These are phyloP conservation scores for Stenurella melanura DNA, from an alignment of 2,888 invertebrate genomes.

Conservation along the genomic window DNA sequence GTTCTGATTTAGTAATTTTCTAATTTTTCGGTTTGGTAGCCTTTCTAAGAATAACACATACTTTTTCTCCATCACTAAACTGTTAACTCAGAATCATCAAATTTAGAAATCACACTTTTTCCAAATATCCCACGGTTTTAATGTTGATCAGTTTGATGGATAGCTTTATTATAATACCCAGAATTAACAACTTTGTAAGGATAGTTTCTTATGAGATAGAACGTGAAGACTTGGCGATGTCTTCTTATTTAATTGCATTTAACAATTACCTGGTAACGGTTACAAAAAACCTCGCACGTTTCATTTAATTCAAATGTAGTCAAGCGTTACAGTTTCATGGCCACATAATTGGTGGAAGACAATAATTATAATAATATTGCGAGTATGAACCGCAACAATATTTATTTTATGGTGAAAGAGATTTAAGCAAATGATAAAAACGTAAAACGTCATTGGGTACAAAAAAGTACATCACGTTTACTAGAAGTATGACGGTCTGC, in stretches of 20 bases:
- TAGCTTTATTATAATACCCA: neutral
- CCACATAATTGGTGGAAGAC: slow-evolving; percentile 13
- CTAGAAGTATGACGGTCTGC: slow-evolving; percentile 44
- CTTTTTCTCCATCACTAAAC: neutral
- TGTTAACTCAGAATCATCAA: slow-evolving; percentile 2
- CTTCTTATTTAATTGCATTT: slow-evolving; percentile 30
- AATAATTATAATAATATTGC: slow-evolving; percentile 35
- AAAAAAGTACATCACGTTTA: slow-evolving; percentile 47
- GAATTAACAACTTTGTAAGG: slow-evolving; percentile 1
- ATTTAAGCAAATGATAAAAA: slow-evolving; percentile 43
- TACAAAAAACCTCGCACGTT: slow-evolving; percentile 23
- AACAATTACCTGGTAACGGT: slow-evolving; percentile 34
- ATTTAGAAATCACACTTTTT: neutral
- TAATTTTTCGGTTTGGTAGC: neutral
- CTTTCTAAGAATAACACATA: neutral
- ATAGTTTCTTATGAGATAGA: neutral
- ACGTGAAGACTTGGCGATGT: neutral
- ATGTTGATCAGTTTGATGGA: neutral
- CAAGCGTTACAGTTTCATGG: slow-evolving; percentile 43
- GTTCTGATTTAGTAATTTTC: neutral
- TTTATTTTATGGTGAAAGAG: slow-evolving; percentile 29
- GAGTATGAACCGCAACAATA: slow-evolving; percentile 29
- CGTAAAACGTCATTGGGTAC: slow-evolving; percentile 33
- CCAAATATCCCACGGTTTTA: neutral
- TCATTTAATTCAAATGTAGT: slow-evolving; percentile 37